phyloP scores from a whole-genome alignment of 2,797 vertebrate species.

The Acanthiza pusilla region DNA sequence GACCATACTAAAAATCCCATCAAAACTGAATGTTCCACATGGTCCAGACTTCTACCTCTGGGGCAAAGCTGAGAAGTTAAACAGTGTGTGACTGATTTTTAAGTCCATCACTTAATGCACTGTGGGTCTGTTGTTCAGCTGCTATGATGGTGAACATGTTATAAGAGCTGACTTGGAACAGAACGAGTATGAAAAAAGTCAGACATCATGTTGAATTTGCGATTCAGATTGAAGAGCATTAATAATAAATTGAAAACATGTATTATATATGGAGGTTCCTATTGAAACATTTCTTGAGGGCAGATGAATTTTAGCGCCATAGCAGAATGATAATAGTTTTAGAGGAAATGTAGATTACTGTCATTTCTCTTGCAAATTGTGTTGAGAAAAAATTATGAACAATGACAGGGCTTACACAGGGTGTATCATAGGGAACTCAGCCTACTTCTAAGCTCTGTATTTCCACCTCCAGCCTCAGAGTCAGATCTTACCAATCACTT shows the following conservation, averaged over 20 bases:
- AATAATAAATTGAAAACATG: constrained; percentile 58
- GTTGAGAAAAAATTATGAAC: constrained; percentile 18
- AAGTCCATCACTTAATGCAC: neutral
- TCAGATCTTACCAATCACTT: neutral
- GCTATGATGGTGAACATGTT: neutral
- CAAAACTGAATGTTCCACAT: neutral
- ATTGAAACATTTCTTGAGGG: constrained; percentile 43
- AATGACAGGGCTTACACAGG: neutral
- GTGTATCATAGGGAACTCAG: neutral
- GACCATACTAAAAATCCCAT: neutral
- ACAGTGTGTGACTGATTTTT: neutral
- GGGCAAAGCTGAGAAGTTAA: neutral
- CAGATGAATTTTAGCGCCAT: constrained; percentile 26
- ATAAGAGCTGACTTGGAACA: constrained; percentile 1
- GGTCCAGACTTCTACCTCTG: neutral
- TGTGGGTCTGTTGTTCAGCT: neutral
- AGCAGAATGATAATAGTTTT: constrained; percentile 25
- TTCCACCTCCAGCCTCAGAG: neutral
- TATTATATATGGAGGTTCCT: constrained; percentile 54
- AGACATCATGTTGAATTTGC: constrained; percentile 44
- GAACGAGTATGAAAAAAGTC: neutral
- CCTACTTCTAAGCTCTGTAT: neutral
- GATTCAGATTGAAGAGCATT: constrained; percentile 52
- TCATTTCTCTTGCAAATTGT: constrained; percentile 37
- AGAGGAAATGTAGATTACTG: constrained; percentile 44